Conservation (phyloP, 2,113 vertebrate genomes). For the Entomyzon cyanotis region DNA sequence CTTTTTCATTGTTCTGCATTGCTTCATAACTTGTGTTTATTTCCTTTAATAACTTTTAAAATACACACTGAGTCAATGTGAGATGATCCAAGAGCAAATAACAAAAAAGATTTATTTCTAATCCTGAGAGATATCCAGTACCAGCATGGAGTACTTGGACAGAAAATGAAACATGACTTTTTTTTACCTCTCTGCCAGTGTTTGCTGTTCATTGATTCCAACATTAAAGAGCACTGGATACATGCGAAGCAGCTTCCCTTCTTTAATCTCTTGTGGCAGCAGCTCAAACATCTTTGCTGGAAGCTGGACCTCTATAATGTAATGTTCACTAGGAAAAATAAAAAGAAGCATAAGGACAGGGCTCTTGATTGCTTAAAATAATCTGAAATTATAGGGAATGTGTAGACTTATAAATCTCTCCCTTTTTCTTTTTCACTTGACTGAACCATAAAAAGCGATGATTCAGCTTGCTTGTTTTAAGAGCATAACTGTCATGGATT, state of each 20-base stretch:
- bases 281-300: slow-evolving; percentile 86
- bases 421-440: not conserved
- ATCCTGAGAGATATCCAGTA: not conserved
- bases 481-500: not conserved
- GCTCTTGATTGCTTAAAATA: not conserved
- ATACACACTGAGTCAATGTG: not conserved
- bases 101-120: not conserved
- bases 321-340: slow-evolving; percentile 82
- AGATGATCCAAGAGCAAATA: not conserved
- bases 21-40: not conserved
- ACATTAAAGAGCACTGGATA: slow-evolving; percentile 94
- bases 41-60: not conserved
- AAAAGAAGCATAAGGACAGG: not conserved
- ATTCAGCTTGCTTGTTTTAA: not conserved
- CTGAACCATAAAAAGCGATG: not conserved
- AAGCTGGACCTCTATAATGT: slow-evolving; percentile 91
- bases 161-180: not conserved
- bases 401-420: not conserved
- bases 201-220: slow-evolving; percentile 98
- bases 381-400: not conserved
- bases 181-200: slow-evolving; percentile 92
- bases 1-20: not conserved
- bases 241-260: slow-evolving; percentile 86
- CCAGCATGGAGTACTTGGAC: not conserved
- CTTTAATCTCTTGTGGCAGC: slow-evolving; percentile 89